Conservation (phyloP, 2,797 vertebrate species). For the Craterocephalus amniculus region DNA sequence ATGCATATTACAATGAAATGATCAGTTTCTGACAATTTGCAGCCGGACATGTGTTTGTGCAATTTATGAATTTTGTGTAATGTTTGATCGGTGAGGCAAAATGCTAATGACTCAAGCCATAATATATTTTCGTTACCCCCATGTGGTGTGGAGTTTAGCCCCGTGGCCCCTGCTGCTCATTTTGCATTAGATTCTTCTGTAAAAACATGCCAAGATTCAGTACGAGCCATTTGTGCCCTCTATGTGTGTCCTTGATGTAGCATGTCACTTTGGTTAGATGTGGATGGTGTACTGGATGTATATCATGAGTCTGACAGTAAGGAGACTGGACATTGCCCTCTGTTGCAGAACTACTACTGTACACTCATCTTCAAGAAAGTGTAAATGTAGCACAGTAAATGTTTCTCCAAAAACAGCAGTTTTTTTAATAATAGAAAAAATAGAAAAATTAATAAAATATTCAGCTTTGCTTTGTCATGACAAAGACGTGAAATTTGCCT, state of each 20-base stretch:
- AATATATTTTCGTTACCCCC: background rate
- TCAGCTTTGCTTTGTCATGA: no score
- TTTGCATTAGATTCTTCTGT: background rate
- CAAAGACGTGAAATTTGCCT: no score
- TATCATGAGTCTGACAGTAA: background rate
- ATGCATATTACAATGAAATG: slow-evolving; percentile 30
- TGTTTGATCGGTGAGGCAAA: slow-evolving; percentile 11
- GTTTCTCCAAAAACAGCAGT: background rate
- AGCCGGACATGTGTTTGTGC: slow-evolving; percentile 9
- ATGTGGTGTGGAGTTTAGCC: background rate
- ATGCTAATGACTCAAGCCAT: background rate
- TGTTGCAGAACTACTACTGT: background rate
- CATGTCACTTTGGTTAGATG: background rate
- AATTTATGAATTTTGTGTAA: slow-evolving; percentile 27
- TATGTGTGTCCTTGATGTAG: background rate
- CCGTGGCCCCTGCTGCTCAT: background rate
- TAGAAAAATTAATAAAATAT: no score
- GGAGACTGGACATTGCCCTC: background rate
- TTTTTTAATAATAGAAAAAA: no score
- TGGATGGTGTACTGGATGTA: background rate
- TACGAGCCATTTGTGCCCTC: background rate
- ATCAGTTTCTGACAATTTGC: slow-evolving; percentile 22
- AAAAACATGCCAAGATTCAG: background rate
- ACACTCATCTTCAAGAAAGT: background rate
- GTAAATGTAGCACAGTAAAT: background rate